Conservation (phyloP, 2,113 vertebrate species). For the Tursiops truncatus region DNA sequence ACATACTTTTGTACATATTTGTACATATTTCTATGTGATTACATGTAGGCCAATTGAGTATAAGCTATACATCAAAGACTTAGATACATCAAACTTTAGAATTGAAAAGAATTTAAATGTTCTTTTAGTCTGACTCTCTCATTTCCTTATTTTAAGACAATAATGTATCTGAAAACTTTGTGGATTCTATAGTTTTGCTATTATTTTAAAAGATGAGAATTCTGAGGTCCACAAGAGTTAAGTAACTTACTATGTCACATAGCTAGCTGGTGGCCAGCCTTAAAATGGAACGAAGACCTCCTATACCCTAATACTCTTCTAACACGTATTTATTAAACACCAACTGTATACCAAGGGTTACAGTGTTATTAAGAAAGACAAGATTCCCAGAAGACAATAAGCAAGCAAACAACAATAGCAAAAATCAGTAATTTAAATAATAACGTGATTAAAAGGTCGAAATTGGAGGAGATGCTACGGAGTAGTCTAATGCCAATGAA, state of each 20-base stretch:
- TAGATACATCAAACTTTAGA: not conserved
- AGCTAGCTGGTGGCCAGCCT: not conserved
- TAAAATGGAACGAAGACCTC: not conserved
- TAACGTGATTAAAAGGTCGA: not conserved
- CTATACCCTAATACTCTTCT: not conserved
- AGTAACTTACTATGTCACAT: not conserved
- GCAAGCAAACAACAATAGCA: not conserved
- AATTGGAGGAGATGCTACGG: not conserved
- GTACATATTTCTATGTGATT: not conserved
- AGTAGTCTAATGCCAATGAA: not conserved
- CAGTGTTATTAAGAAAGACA: not conserved
- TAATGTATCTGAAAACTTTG: not conserved
- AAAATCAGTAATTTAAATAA: not conserved
- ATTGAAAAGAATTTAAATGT: not conserved
- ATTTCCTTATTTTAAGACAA: conserved; percentile 25
- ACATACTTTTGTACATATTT: not conserved
- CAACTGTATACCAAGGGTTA: too few relatives aligned
- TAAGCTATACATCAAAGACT: not conserved
- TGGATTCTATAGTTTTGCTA: not conserved
- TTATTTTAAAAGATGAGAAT: not conserved
- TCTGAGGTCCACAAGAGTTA: not conserved
- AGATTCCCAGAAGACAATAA: not conserved
- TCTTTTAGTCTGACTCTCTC: not conserved
- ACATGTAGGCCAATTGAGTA: not conserved
- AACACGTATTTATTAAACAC: too few relatives aligned